Evolutionary conservation across 92 coral and sea anemone species (phyloP).

Genomic region (Siderastrea radians): DNA sequence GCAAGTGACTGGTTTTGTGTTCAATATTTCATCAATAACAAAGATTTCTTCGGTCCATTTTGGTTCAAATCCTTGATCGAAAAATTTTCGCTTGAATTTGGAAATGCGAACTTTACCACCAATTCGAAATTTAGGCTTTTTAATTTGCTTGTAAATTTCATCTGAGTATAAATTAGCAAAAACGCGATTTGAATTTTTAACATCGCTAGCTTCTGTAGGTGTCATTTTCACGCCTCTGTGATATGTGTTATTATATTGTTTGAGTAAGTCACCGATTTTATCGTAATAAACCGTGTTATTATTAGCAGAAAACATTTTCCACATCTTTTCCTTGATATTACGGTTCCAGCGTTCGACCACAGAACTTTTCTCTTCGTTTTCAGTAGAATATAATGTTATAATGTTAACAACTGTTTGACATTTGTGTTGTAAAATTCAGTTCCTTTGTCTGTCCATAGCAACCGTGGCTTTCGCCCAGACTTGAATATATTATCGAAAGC

Average conservation of each 20-base stretch:
- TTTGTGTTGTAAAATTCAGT: too few relatives aligned
- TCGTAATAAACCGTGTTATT: background rate
- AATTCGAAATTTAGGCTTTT: background rate
- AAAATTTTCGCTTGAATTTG: too few relatives aligned
- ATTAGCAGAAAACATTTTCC: background rate
- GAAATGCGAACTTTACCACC: background rate
- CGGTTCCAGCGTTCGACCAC: background rate
- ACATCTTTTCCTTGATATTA: background rate
- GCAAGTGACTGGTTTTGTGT: too few relatives aligned
- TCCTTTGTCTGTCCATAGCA: too few relatives aligned
- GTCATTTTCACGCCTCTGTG: background rate
- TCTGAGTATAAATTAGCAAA: background rate
- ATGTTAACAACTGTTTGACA: background rate
- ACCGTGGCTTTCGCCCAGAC: background rate
- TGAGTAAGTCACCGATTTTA: background rate
- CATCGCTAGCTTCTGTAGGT: background rate
- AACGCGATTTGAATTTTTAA: background rate
- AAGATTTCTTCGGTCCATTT: too few relatives aligned
- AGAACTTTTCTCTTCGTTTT: background rate
- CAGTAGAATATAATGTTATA: background rate
- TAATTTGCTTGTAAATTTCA: background rate
- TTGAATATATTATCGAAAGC: background rate
- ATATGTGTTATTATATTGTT: background rate
- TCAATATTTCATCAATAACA: too few relatives aligned
- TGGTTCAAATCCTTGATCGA: too few relatives aligned